phyloP scores from a whole-genome alignment of 1,140 invertebrate genomes.

The Dreissena polymorpha region DNA sequence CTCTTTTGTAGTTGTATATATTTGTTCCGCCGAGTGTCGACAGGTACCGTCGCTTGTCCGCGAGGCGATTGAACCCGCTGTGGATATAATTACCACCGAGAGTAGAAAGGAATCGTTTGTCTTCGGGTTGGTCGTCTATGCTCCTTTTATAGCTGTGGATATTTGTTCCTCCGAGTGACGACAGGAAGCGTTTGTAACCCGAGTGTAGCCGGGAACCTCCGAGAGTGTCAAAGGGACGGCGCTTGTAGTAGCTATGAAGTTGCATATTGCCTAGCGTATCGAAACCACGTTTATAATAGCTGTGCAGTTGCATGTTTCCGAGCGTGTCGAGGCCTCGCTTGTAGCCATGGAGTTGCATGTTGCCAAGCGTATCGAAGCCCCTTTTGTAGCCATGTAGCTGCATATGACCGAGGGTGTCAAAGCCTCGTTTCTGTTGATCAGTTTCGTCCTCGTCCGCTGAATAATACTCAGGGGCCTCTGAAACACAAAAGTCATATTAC shows the following conservation, averaged over 20 bases:
- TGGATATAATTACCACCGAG: conserved; percentile 39
- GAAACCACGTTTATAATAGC: conserved; percentile 26
- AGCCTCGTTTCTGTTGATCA: neutral
- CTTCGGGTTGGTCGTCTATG: neutral
- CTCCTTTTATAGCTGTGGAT: conserved; percentile 36
- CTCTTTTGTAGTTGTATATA: neutral
- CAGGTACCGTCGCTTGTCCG: conserved; percentile 18
- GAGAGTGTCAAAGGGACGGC: conserved; percentile 27
- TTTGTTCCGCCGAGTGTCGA: conserved; percentile 19
- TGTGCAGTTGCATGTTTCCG: conserved; percentile 22
- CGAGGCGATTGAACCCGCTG: conserved; percentile 12
- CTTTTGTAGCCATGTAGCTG: conserved; percentile 1
- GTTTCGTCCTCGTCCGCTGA: neutral
- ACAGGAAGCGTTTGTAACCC: conserved; percentile 40
- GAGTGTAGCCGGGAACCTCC: conserved; percentile 26
- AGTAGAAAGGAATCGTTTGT: conserved; percentile 23
- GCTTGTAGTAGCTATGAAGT: conserved; percentile 36
- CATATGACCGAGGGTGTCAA: neutral
- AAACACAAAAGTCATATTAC: neutral
- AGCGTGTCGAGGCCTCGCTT: neutral
- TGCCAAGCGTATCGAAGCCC: neutral
- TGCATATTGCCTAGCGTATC: conserved; percentile 47
- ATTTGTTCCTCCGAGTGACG: conserved; percentile 30
- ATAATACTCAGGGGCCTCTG: neutral
- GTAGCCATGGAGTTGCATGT: conserved; percentile 3